Evolutionary conservation across 2,888 invertebrate genomes (phyloP), one percentile per base, ranked within the genome.

Genomic region (Amiota communis): DNA sequence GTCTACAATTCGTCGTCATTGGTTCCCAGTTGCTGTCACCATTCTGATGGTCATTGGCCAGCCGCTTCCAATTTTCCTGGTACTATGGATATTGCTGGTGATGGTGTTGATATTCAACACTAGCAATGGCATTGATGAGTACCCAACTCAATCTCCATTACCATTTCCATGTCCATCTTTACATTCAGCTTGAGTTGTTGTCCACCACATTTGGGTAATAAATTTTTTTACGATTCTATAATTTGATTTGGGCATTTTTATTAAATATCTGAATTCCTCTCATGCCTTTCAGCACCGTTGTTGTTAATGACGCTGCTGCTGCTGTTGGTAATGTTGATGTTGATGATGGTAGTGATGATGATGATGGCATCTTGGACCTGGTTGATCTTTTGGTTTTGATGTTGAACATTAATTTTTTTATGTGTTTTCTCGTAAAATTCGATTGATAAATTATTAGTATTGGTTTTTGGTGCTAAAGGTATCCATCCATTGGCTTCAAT

Each of bases 221-320:
- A 87, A 87, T 84, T 82, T 82, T 80, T 87, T 87, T 87, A 87
- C 88, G 87, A 87, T 85, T 87, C 83, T 84, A 87, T 87, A 87
- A 87, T 88, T 87, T 86, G 87, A 88, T 87, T 87, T 87, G 81
- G 82, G 76, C 77, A 78, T 72, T 84, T 80, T 76, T 80, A 80
- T 85, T 85, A 80, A 80, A 83, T 85, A 85, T 59, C n/a, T 36
- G 36, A 36, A 6, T 36, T 36, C 36, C 36, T 36, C 36, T 36
- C 36, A 36, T 36, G 6, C 36, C 36, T 36, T 36, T 36, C 36
- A 36, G 36, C 36, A 36, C 36, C 36, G 36, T 36, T 6, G 36
- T 6, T 36, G 36, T 36, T 36, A 36, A 36, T 36, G 36, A 49
- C 48, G 63, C 48, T 53, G 53, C 23, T 65, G 47, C 36, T 71